phyloP scores from a whole-genome alignment of 2,888 invertebrate species.

The Dasysyrphus tricinctus region DNA sequence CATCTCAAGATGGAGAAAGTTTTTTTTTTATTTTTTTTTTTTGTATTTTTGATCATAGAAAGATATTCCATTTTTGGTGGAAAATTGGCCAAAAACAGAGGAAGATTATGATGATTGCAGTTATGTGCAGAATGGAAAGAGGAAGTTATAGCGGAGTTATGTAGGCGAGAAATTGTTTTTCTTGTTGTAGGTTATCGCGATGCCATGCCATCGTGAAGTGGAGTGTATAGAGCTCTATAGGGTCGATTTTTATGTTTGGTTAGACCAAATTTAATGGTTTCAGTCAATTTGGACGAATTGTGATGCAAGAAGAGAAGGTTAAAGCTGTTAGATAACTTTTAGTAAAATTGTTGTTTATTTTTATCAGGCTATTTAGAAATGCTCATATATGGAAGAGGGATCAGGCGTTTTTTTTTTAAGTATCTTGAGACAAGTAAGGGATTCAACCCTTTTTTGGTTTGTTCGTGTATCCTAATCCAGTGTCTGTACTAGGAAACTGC shows the following conservation, averaged over 20 bases:
- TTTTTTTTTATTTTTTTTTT: slow-evolving; percentile 36
- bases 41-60: slow-evolving; percentile 14
- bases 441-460: neutral
- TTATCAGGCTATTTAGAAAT: neutral
- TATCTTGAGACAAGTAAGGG: no score
- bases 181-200: neutral
- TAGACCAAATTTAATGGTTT: slow-evolving; percentile 4
- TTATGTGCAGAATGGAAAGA: slow-evolving; percentile 47
- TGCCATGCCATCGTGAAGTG: neutral
- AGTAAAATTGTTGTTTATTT: neutral
- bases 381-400: neutral
- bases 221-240: neutral
- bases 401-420: neutral
- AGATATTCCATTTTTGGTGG: slow-evolving; percentile 67
- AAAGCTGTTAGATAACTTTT: slow-evolving; percentile 1
- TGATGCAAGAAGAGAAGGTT: slow-evolving; percentile 27
- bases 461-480: no score
- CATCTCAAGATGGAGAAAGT: slow-evolving; percentile 59
- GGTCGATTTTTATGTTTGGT: slow-evolving; percentile 11
- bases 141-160: slow-evolving; percentile 54
- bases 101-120: slow-evolving; percentile 57
- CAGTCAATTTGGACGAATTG: neutral
- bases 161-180: slow-evolving; percentile 57
- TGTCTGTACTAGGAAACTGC: no score
- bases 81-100: slow-evolving; percentile 55